Evolutionary conservation across 1,140 invertebrate genomes (phyloP).

Genomic region (Melipona quadrifasciata): DNA sequence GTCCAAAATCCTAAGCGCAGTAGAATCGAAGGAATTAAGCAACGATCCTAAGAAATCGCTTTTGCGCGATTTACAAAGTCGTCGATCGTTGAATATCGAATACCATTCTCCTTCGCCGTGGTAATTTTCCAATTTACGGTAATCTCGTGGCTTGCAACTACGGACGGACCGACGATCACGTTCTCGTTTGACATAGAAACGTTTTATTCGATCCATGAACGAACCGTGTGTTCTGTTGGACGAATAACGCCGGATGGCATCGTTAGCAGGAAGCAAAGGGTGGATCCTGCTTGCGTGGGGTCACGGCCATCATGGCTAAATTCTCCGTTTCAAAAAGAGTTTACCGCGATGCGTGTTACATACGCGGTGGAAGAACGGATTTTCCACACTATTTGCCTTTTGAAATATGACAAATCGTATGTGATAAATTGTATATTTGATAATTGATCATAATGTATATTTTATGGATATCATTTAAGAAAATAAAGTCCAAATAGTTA

Average conservation of each 20-base stretch:
- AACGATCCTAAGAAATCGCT: no score
- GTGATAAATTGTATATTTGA: no score
- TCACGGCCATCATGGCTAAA: not conserved
- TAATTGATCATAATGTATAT: no score
- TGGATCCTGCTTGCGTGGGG: not conserved
- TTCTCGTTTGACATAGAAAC: not conserved
- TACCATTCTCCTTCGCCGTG: not conserved
- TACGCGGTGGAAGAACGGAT: no score
- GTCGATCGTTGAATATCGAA: not conserved
- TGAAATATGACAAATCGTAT: no score
- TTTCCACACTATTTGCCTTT: no score
- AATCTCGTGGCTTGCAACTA: not conserved
- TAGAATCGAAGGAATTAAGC: no score
- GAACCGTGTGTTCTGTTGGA: not conserved
- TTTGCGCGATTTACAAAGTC: not conserved
- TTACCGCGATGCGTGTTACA: not conserved
- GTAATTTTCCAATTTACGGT: not conserved
- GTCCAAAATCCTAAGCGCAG: no score
- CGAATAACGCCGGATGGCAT: not conserved
- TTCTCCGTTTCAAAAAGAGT: not conserved
- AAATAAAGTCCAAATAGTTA: no score
- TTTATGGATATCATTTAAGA: no score
- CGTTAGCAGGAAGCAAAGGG: not conserved
- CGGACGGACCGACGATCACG: not conserved
- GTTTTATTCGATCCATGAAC: not conserved